phyloP scores from a whole-genome alignment of 1,140 invertebrate species.

The Caligus rogercresseyi region DNA sequence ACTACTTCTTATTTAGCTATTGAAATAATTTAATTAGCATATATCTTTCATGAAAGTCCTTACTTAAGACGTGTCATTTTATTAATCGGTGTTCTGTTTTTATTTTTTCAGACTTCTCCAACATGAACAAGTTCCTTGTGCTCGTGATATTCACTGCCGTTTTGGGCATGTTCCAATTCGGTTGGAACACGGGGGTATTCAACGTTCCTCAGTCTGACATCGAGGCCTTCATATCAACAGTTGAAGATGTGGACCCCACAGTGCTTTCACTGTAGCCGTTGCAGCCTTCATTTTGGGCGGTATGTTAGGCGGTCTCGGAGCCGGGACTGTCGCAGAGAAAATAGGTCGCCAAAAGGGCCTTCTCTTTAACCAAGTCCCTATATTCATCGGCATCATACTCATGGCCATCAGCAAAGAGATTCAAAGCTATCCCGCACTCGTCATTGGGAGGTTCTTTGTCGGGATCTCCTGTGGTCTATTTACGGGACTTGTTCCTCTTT shows the following conservation, averaged over 20 bases:
- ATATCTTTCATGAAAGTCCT: no score
- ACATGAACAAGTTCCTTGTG: slow-evolving; percentile 26
- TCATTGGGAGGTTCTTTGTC: slow-evolving; percentile 54
- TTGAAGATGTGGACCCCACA: not conserved
- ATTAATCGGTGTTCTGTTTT: no score
- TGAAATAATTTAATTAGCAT: no score
- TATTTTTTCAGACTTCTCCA: no score
- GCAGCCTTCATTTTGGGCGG: slow-evolving; percentile 74
- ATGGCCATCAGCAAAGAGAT: slow-evolving; percentile 40
- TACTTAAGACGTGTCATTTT: no score
- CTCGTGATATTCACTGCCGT: slow-evolving; percentile 59
- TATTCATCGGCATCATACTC: slow-evolving; percentile 36
- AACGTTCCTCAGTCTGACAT: slow-evolving; percentile 59
- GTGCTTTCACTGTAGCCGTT: slow-evolving; percentile 52
- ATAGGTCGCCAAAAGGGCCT: slow-evolving; percentile 36
- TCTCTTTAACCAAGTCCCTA: slow-evolving; percentile 58
- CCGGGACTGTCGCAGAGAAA: slow-evolving; percentile 44
- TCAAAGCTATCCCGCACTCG: slow-evolving; percentile 50
- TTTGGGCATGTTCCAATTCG: slow-evolving; percentile 77
- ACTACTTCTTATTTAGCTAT: no score
- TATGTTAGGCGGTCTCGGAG: slow-evolving; percentile 68
- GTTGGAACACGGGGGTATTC: slow-evolving; percentile 77
- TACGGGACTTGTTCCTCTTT: slow-evolving; percentile 68
- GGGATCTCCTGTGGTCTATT: slow-evolving; percentile 65
- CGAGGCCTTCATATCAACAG: slow-evolving; percentile 18